phyloP scores from a whole-genome alignment of 92 coral and sea anemone species.

The Palythoa caribaeorum region DNA sequence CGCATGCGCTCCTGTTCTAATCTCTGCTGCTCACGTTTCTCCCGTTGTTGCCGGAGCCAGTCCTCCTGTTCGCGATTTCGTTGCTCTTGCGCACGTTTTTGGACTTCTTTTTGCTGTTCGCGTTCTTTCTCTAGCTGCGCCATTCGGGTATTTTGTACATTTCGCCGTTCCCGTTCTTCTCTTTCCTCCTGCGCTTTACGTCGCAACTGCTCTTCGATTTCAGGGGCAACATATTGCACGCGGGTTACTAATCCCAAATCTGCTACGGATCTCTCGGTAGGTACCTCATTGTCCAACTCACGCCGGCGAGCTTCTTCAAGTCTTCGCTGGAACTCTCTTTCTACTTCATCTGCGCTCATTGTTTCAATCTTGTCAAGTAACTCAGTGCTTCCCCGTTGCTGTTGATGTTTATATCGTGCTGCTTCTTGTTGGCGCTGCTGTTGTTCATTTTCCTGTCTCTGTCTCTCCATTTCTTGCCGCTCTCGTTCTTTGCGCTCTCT shows the following conservation, averaged over 20 bases:
- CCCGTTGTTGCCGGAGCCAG: slow-evolving; percentile 75
- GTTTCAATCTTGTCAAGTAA: slow-evolving; percentile 79
- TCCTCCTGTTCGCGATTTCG: slow-evolving; percentile 75
- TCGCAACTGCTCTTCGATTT: slow-evolving; percentile 73
- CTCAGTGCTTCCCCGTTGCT: slow-evolving; percentile 69
- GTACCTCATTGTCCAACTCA: slow-evolving; percentile 39
- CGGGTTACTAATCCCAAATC: slow-evolving; percentile 89
- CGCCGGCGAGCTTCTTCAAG: slow-evolving; percentile 77
- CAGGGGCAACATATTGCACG: slow-evolving; percentile 86
- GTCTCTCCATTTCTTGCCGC: slow-evolving; percentile 67
- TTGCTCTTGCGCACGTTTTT: slow-evolving; percentile 69
- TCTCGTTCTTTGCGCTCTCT: slow-evolving; percentile 67
- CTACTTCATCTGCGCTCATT: slow-evolving; percentile 87
- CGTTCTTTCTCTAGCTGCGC: slow-evolving; percentile 78
- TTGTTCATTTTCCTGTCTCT: slow-evolving; percentile 61
- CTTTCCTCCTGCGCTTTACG: slow-evolving; percentile 62
- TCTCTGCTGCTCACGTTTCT: slow-evolving; percentile 75
- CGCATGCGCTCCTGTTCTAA: slow-evolving; percentile 71
- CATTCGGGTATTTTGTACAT: slow-evolving; percentile 57
- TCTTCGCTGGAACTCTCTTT: slow-evolving; percentile 88
- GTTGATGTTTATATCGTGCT: slow-evolving; percentile 55
- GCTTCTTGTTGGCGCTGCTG: slow-evolving; percentile 64
- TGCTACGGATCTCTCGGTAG: slow-evolving; percentile 64
- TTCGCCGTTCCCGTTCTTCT: slow-evolving; percentile 57
- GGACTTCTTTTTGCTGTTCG: slow-evolving; percentile 73